These are phyloP conservation scores for Tauraco erythrolophus DNA, from an alignment of 2,113 vertebrate species.

Conservation along the genomic window DNA sequence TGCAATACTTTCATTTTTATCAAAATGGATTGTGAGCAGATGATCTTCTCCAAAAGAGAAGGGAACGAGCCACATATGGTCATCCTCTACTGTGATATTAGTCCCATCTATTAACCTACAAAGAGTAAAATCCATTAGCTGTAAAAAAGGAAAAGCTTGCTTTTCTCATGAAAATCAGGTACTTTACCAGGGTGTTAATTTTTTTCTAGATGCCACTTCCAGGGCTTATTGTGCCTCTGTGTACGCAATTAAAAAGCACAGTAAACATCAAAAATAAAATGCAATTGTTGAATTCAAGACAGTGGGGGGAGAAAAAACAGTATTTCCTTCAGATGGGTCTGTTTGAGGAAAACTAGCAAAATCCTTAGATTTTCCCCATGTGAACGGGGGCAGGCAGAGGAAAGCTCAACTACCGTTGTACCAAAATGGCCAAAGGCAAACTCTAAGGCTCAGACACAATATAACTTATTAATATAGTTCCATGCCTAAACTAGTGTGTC, in stretches of 20 bases:
- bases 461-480: background rate
- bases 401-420: background rate
- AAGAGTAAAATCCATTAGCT: constrained; percentile 54
- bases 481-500: background rate
- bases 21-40: constrained; percentile 84
- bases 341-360: background rate
- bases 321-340: background rate
- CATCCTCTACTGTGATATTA: constrained; percentile 92
- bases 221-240: background rate
- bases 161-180: background rate
- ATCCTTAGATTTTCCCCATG: background rate
- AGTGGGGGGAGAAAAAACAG: background rate
- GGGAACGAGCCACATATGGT: constrained; percentile 97
- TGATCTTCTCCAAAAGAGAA: constrained; percentile 87
- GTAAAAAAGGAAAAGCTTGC: background rate
- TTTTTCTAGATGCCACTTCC: background rate
- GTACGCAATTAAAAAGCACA: background rate
- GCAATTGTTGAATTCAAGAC: background rate
- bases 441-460: background rate
- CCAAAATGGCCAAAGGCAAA: background rate
- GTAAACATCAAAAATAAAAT: background rate
- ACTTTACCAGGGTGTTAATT: background rate
- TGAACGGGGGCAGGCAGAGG: background rate
- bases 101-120: constrained; percentile 90
- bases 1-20: constrained; percentile 81